These are phyloP conservation scores for Notolepis coatsorum DNA, from an alignment of 2,797 vertebrate genomes.

Conservation along the genomic window DNA sequence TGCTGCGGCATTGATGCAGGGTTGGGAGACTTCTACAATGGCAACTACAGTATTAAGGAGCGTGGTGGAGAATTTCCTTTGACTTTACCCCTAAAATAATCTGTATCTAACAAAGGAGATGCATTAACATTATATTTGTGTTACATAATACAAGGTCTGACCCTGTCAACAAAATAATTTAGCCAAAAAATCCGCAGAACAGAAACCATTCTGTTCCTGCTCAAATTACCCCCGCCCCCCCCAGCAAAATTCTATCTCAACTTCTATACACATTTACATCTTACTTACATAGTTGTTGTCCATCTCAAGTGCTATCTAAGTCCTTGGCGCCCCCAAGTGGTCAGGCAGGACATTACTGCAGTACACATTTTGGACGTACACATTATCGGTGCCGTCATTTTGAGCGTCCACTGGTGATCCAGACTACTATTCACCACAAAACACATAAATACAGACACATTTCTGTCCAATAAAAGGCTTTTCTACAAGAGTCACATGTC, in stretches of 20 bases:
- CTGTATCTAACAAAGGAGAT: too few relatives aligned
- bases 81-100: too few relatives aligned
- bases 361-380: background rate
- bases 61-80: too few relatives aligned
- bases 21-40: too few relatives aligned
- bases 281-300: constrained; percentile 30
- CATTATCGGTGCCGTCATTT: background rate
- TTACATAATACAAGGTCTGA: too few relatives aligned
- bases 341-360: background rate
- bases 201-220: background rate
- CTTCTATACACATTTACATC: constrained; percentile 40
- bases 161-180: too few relatives aligned
- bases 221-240: background rate
- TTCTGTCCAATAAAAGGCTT: constrained; percentile 2
- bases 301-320: constrained; percentile 4
- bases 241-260: constrained; percentile 1
- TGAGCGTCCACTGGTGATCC: background rate
- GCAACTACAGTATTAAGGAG: too few relatives aligned
- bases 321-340: background rate
- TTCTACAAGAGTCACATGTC: constrained; percentile 2
- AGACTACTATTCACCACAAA: background rate
- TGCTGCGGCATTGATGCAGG: too few relatives aligned
- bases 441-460: background rate
- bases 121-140: too few relatives aligned
- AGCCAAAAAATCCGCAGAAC: too few relatives aligned